Evolutionary conservation across 2,888 invertebrate species (phyloP), one percentile per base, ranked within the genome.

Genomic region (Spisula subtruncata): DNA sequence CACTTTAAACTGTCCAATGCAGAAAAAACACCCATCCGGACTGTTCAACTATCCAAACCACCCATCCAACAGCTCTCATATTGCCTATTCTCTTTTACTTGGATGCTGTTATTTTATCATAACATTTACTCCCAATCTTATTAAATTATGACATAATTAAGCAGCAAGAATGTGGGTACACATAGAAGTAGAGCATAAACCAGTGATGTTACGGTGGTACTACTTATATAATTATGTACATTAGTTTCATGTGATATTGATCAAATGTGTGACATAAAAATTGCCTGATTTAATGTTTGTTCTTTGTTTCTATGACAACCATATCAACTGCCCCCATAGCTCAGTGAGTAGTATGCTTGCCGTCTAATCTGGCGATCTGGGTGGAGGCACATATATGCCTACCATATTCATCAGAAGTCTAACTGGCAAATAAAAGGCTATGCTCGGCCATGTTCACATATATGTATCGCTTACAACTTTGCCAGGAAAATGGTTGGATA

Each of bases 191-290:
- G 29, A 18, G 35, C 32, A 75, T 16, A 12, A 35, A 32, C 18
- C 25, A 75, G 75, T 10, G 18, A 75, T 35, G 35, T 0, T 1
- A 14, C 35, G 18, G 71, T 71, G 0, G 35, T 75, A 35, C 25
- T 32, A 18, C 35, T 75, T 35, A 35, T 32, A 75, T 35, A 35
- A 75, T 75, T 32, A 75, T 75, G 75, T 75, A 75, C 75, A 75
- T 32, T 75, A 75, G 75, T 75, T 75, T 75, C 75, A 75, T 75
- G 75, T 75, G 75, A 75, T 75, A 75, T 35, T 75, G 29, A 32
- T 75, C 14, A 66, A 75, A 75, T 35, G 75, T 75, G 75, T 75
- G 75, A 75, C 75, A 75, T 75, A 32, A 75, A 75, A 75, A 75
- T 75, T 75, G 35, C 29, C 35, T 32, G 75, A 75, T 75, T 75